Evolutionary conservation across 2,797 vertebrate species (phyloP).

Genomic region (Brotula barbata): DNA sequence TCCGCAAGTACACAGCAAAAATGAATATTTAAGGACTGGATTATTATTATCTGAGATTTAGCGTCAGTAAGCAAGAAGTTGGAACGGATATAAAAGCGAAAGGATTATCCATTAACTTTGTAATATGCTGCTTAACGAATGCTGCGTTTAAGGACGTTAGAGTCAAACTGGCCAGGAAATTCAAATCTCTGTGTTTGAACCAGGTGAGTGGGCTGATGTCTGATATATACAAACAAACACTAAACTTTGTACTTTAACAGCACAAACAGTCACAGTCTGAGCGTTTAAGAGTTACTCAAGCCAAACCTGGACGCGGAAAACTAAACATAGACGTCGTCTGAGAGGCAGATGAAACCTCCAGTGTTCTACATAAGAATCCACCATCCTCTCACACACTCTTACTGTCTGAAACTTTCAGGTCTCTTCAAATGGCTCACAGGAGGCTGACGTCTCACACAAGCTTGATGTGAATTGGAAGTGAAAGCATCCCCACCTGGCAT

Average conservation of each 20-base stretch:
- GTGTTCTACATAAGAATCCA: conserved; percentile 2
- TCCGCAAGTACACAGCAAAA: conserved; percentile 1
- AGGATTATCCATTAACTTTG: too few relatives aligned
- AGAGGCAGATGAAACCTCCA: background rate
- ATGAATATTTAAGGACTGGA: background rate
- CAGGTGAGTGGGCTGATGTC: too few relatives aligned
- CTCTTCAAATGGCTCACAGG: conserved; percentile 37
- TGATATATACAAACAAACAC: background rate
- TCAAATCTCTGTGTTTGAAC: too few relatives aligned
- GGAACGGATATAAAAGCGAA: too few relatives aligned
- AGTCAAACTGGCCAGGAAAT: too few relatives aligned
- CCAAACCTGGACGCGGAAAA: too few relatives aligned
- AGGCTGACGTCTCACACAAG: conserved; percentile 48
- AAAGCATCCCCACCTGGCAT: conserved; percentile 69
- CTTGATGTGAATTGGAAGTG: conserved; percentile 58
- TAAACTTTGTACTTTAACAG: background rate
- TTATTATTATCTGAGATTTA: conserved; percentile 1
- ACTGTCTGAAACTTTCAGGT: conserved; percentile 2
- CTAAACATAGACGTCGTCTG: background rate
- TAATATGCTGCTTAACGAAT: too few relatives aligned
- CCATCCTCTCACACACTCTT: conserved; percentile 15
- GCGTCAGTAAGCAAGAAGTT: too few relatives aligned
- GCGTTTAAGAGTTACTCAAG: background rate
- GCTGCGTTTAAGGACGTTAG: too few relatives aligned
- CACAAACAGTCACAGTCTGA: background rate